Base-by-base conservation (phyloP, 1,140 invertebrate species). In the Diorhabda elongata region DNA sequence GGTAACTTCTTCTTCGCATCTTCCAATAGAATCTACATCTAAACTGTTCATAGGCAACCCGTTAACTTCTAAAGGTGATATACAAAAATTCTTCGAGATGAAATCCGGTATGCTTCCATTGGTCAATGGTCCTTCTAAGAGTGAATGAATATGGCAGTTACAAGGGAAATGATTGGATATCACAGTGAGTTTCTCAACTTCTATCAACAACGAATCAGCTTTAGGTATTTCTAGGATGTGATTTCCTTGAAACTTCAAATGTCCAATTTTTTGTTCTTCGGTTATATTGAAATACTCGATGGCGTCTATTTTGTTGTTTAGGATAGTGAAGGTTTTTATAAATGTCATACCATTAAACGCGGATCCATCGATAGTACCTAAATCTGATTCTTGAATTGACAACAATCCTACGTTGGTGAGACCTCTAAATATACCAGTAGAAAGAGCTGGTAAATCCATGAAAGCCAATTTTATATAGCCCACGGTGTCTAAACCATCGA, bases 271-370 rank as follows among this genome's bases (percentile, higher is more conserved):
- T 69, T 89, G 90, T 44, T 90, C 88, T 9, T 84, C 83, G 2
- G 84, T 85, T 41, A 93, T 81, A 66, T 88, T 85, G 0, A 94
- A 80, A 72, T 89, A 88, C 75, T 92, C 89, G 11, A 94, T 88
- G 0, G 86, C 85, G 71, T 94, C 92, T 62, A 94, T 92, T 78
- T 94, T 94, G 78, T 93, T 93, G 77, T 93, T 93, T 4, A 91
- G 80, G 64, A 93, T 85, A 75, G 92, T 91, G 3, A 94, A 78
- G 52, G 82, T 86, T 8, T 88, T 87, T 3, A 93, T 87, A 70
- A 87, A 85, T 4, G 83, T 82, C 3, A 93, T 81, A 1, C 90
- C 91, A 7, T 88, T 85, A 74, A 93, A 94, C 0, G 90, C 90
- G 44, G 90, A 87, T 0, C 86, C 83, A 45, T 87, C 84, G 45